These are phyloP conservation scores for Umimayanthus kanabou DNA, from an alignment of 92 coral and sea anemone species.

Conservation along the genomic window DNA sequence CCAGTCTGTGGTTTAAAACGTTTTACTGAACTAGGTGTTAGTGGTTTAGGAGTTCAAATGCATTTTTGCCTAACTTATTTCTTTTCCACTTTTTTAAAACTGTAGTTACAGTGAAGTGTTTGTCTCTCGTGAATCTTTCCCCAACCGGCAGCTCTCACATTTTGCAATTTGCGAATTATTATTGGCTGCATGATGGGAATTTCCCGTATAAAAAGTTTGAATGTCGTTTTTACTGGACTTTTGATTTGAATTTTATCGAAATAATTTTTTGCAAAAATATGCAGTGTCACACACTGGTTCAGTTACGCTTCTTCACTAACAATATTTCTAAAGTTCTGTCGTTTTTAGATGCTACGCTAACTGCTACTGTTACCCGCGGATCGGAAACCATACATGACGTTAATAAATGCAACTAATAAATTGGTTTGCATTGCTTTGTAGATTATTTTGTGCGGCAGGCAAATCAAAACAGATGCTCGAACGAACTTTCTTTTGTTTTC, in stretches of 20 bases:
- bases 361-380: slow-evolving; percentile 15
- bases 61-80: too few species aligned
- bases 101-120: too few species aligned
- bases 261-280: background rate
- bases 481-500: too few species aligned
- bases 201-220: background rate
- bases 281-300: background rate
- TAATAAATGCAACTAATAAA: background rate
- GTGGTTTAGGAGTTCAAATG: too few species aligned
- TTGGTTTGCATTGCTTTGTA: background rate
- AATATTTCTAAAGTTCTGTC: background rate
- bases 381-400: background rate
- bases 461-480: background rate
- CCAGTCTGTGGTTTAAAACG: too few species aligned
- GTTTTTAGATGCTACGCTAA: background rate
- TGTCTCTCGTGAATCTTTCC: too few species aligned
- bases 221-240: background rate
- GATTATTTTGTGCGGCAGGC: too few species aligned
- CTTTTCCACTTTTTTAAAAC: too few species aligned
- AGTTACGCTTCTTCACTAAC: background rate
- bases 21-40: too few species aligned
- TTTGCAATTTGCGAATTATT: too few species aligned
- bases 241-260: background rate
- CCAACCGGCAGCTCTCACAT: too few species aligned
- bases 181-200: background rate